Evolutionary conservation across 2,113 vertebrate genomes (phyloP).

Genomic region (Aptenodytes forsteri): DNA sequence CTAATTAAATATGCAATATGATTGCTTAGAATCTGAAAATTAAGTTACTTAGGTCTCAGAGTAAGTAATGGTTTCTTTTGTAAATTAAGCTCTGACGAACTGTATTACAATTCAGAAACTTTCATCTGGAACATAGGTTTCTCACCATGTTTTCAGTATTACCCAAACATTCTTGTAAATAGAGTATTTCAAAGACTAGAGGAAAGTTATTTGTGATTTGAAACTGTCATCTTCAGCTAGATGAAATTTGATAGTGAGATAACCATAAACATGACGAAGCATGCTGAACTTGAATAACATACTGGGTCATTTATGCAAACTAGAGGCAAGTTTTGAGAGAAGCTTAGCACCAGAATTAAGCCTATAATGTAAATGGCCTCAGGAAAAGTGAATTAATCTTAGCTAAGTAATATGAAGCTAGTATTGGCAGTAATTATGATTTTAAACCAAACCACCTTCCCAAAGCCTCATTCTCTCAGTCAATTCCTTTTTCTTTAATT

Average conservation of each 20-base stretch:
- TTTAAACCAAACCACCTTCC: constrained; percentile 1
- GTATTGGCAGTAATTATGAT: not conserved
- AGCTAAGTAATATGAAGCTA: not conserved
- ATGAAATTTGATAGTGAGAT: not conserved
- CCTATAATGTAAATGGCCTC: not conserved
- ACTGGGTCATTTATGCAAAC: not conserved
- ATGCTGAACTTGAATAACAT: not conserved
- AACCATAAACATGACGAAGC: not conserved
- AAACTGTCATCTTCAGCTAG: not conserved
- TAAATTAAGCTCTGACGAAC: not conserved
- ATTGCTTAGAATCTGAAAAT: not conserved
- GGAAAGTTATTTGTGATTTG: not conserved
- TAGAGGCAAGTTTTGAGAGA: not conserved
- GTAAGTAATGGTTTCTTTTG: not conserved
- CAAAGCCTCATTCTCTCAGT: not conserved
- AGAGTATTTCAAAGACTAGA: not conserved
- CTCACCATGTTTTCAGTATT: not conserved
- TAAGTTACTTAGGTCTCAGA: not conserved
- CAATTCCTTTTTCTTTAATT: not conserved
- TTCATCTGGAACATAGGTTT: not conserved
- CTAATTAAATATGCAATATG: not conserved
- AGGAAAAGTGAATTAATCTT: not conserved
- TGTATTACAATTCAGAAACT: not conserved
- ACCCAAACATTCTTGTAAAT: not conserved
- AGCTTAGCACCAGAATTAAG: not conserved